Evolutionary conservation across 2,113 vertebrate species (phyloP), one percentile per base, ranked within the genome.

Genomic region (Ascaphus truei): DNA sequence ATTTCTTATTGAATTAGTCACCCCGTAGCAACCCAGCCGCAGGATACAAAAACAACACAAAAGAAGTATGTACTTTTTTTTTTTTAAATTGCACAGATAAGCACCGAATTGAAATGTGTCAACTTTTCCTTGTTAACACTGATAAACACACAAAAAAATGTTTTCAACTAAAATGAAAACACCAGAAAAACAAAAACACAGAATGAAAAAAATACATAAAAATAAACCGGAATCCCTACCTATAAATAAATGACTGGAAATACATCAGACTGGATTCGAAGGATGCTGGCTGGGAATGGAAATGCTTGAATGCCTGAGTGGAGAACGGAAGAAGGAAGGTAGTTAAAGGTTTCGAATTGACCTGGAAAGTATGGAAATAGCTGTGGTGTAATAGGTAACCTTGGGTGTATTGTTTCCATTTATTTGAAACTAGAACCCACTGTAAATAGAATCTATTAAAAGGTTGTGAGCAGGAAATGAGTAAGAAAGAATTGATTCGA

Each of bases 401-500:
- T 80, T 73, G 76, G 61, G 20, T 60, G 76, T 72, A 62, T 65
- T 73, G 64, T 69, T 51, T 75, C 75, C 79, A 73, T 68, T 75
- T 67, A 41, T 78, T 79, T 71, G 63, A 53, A 64, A 78, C 67
- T 4, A 0, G 63, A 57, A n/a, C 7, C 7, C 22, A 26, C 62
- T 73, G 67, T 48, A 48, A 66, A 61, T 62, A 61, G 18, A 25
- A 50, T 65, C 27, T 31, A 71, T 23, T 39, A 29, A 62, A 50
- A 76, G 68, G 62, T 74, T 62, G 66, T 52, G 74, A 80, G 80
- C 53, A 81, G 75, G 68, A 84, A 81, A 66, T 58, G 60, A 72
- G 68, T 73, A 50, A 57, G 41, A 79, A 71, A 62, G 71, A 77
- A 68, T 56, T 68, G 62, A 75, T 73, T 53, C 68, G 52, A 52